phyloP scores from a whole-genome alignment of 2,113 vertebrate genomes.

The Phocoena phocoena region DNA sequence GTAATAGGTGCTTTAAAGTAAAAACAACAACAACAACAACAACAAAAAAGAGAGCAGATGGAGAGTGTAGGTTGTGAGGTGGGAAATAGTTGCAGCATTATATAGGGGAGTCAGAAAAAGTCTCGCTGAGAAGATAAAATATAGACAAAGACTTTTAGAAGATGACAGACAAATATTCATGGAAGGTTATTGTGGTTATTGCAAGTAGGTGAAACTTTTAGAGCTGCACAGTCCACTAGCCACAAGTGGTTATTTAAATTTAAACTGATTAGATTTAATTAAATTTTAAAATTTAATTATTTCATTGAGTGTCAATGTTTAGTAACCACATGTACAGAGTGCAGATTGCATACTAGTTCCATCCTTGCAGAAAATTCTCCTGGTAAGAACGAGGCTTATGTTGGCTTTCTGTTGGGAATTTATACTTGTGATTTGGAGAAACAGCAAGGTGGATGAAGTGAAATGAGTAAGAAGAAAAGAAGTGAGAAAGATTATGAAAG shows the following conservation, averaged over 20 bases:
- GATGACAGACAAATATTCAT: not conserved
- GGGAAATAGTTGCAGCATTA: not conserved
- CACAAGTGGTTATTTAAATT: not conserved
- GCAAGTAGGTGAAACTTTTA: not conserved
- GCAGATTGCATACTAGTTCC: not conserved
- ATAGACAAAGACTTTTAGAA: not conserved
- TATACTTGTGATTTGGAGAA: not conserved
- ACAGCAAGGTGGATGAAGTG: rapidly evolving
- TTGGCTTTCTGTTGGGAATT: not conserved
- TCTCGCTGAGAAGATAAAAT: not conserved
- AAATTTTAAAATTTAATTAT: not conserved
- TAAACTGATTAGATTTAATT: not conserved
- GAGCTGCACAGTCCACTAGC: not conserved
- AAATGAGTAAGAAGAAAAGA: not conserved
- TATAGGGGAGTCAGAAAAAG: not conserved
- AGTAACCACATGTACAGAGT: not conserved
- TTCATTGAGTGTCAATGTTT: not conserved
- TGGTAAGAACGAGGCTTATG: not conserved
- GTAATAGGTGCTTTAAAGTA: not conserved
- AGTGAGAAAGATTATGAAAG: not conserved
- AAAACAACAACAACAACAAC: not conserved
- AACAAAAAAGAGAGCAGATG: not conserved
- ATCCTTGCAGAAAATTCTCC: not conserved
- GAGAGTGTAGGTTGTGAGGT: too few species aligned
- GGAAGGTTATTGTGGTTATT: not conserved